Conservation (phyloP, 1,140 invertebrate genomes). For the Conopomorpha cramerella region DNA sequence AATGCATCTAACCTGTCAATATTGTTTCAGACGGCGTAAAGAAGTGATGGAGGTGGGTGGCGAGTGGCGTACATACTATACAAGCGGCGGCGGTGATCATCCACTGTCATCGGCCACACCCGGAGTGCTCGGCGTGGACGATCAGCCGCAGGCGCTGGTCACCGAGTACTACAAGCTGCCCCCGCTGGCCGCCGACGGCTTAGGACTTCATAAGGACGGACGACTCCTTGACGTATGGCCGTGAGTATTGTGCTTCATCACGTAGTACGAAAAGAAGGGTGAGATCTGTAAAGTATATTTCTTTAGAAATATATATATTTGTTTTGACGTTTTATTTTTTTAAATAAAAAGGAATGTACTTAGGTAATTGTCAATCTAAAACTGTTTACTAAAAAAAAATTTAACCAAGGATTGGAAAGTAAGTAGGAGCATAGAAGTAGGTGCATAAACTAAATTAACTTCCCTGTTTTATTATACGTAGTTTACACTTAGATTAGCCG, state of each 20-base stretch:
- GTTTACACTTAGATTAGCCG: too few species aligned
- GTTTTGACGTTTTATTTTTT: too few species aligned
- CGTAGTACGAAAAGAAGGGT: neutral
- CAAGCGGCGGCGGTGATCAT: constrained; percentile 26
- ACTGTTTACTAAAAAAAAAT: too few species aligned
- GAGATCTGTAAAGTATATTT: neutral
- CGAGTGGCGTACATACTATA: constrained; percentile 50
- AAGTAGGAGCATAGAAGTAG: too few species aligned
- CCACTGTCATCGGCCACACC: constrained; percentile 37
- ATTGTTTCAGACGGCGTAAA: constrained; percentile 45
- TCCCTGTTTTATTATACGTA: too few species aligned
- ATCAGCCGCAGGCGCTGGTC: constrained; percentile 33
- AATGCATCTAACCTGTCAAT: neutral
- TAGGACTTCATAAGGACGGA: constrained; percentile 43
- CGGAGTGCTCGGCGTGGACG: constrained; percentile 32
- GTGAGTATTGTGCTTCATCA: constrained; percentile 24
- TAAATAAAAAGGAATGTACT: too few species aligned
- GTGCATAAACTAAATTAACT: too few species aligned
- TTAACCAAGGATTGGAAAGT: too few species aligned
- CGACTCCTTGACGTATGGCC: constrained; percentile 43
- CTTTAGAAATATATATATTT: too few species aligned
- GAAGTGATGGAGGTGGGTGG: constrained; percentile 51
- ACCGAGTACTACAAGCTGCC: constrained; percentile 58
- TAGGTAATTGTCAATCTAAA: too few species aligned
- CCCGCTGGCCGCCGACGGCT: constrained; percentile 37